A percentile compares a stretch with the other conserved stretches of the same genome.
Conservation (phyloP, 1,140 invertebrate genomes). For the Tetragonula clypearis region DNA sequence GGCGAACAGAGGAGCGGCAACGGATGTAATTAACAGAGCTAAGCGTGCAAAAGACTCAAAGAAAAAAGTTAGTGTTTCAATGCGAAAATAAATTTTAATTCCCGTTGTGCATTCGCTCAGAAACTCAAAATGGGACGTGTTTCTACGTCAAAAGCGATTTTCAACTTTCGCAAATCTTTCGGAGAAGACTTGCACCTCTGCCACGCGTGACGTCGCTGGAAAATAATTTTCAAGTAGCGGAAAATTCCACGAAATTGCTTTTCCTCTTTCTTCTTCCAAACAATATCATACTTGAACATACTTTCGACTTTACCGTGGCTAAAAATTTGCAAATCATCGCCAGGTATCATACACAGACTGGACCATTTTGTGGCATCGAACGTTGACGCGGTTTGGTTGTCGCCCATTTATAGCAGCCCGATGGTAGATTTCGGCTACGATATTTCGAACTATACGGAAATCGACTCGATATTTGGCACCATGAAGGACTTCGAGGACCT, state of each 20-base stretch:
- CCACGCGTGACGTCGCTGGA: neutral
- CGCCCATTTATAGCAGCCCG: constrained; percentile 84
- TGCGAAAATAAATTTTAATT: constrained; percentile 1
- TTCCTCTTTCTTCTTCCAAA: neutral
- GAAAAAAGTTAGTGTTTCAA: neutral
- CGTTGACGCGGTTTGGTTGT: constrained; percentile 86
- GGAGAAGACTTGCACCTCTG: neutral
- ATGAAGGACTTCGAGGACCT: constrained; percentile 85
- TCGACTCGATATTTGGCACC: constrained; percentile 85
- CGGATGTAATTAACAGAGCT: constrained; percentile 5
- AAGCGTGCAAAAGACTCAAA: neutral
- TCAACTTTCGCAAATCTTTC: neutral
- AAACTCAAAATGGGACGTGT: neutral
- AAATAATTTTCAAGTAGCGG: neutral
- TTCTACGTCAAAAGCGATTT: neutral
- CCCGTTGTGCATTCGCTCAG: neutral
- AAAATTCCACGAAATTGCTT: too few species aligned
- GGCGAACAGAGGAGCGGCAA: neutral
- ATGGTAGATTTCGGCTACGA: constrained; percentile 87
- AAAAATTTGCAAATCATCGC: neutral
- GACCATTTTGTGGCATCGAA: constrained; percentile 83
- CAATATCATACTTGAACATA: neutral
- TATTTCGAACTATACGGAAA: constrained; percentile 84
- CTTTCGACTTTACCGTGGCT: neutral
- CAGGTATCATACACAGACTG: constrained; percentile 68